Percentiles rank a stretch among this genome's conserved stretches.
Evolutionary conservation across 2,113 vertebrate genomes (phyloP).

Genomic region (Amblyopsis rosae): DNA sequence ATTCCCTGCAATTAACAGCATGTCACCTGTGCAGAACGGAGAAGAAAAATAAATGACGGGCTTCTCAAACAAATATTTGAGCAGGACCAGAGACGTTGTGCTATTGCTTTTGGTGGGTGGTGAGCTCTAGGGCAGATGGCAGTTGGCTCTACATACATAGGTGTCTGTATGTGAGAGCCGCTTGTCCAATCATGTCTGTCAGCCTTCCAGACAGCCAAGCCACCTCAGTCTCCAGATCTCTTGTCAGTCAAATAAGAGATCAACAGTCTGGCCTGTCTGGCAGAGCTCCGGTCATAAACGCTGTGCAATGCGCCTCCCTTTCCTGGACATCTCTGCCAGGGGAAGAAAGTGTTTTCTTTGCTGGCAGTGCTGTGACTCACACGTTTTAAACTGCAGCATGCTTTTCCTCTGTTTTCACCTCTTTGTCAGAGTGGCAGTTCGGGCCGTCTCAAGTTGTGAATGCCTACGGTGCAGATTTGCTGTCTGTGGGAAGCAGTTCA

Average conservation of each 20-base stretch:
- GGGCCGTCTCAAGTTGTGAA: slow-evolving; percentile 3
- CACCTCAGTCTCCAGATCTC: slow-evolving; percentile 12
- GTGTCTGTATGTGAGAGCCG: slow-evolving; percentile 2
- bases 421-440: slow-evolving; percentile 20
- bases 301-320: slow-evolving; percentile 15
- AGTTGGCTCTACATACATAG: neutral
- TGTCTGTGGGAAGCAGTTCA: neutral
- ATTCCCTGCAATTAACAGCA: slow-evolving; percentile 16
- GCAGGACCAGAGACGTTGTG: slow-evolving; percentile 11
- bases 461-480: slow-evolving; percentile 1
- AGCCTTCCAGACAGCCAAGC: slow-evolving; percentile 24
- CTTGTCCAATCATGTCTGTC: slow-evolving; percentile 19
- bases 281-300: slow-evolving; percentile 11
- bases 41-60: slow-evolving; percentile 17
- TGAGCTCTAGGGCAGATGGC: slow-evolving; percentile 22
- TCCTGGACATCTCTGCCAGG: slow-evolving; percentile 21
- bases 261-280: slow-evolving; percentile 16
- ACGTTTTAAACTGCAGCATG: neutral
- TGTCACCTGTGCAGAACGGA: slow-evolving; percentile 28
- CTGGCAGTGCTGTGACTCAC: slow-evolving; percentile 12
- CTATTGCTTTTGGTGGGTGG: neutral
- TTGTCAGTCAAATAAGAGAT: slow-evolving; percentile 12
- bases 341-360: slow-evolving; percentile 29
- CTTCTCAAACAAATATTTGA: slow-evolving; percentile 21
- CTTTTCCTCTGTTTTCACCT: slow-evolving; percentile 18